Conservation (phyloP, 2,888 invertebrate species). For the Caprella mutica region DNA sequence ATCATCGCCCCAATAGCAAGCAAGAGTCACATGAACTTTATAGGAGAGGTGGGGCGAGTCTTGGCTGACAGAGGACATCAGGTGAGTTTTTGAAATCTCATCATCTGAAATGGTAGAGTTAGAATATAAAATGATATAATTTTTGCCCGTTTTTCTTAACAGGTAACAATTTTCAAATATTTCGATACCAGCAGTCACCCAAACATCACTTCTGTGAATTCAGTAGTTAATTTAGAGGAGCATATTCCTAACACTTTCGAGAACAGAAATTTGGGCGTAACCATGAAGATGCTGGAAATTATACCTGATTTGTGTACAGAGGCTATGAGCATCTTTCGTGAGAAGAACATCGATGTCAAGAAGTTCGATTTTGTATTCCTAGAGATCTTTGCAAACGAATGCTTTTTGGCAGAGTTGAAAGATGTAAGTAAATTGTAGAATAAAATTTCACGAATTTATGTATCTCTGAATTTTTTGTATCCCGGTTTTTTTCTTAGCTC, state of each 20-base stretch:
- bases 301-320: slow-evolving; percentile 10
- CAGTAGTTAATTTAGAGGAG: neutral
- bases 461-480: too few species aligned
- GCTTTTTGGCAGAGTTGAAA: slow-evolving; percentile 13
- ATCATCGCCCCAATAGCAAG: slow-evolving; percentile 13
- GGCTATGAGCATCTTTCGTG: slow-evolving; percentile 2
- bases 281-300: neutral
- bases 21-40: slow-evolving; percentile 21
- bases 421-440: too few species aligned
- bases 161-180: too few species aligned
- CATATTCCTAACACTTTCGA: neutral
- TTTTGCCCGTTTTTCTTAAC: too few species aligned
- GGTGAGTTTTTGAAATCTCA: slow-evolving; percentile 2
- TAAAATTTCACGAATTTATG: too few species aligned
- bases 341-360: slow-evolving; percentile 13
- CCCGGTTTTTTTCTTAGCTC: too few species aligned
- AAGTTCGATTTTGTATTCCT: slow-evolving; percentile 18
- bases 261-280: neutral
- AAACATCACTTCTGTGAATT: neutral
- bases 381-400: slow-evolving; percentile 12
- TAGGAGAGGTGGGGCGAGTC: slow-evolving; percentile 9
- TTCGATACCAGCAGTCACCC: too few species aligned
- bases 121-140: too few species aligned
- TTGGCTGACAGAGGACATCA: slow-evolving; percentile 17
- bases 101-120: too few species aligned